Conservation (phyloP, 1,140 invertebrate species). For the Ctenoplectra terminalis region DNA sequence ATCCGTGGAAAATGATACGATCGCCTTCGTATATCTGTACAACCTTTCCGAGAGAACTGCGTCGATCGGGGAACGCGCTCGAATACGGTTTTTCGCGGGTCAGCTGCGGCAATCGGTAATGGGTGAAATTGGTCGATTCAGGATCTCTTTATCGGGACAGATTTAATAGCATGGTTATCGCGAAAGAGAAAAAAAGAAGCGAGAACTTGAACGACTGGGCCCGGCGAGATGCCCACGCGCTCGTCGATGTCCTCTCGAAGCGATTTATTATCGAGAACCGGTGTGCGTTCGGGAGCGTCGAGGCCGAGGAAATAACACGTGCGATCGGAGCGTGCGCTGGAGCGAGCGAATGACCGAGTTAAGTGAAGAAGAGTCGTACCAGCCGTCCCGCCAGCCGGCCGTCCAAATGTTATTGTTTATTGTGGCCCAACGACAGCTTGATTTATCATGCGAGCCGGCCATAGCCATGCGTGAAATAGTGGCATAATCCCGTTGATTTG, state of each 20-base stretch:
- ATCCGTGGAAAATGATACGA: not conserved
- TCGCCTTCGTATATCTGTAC: too few relatives aligned
- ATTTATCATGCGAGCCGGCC: constrained; percentile 79
- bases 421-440: constrained; percentile 77
- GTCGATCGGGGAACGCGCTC: not conserved
- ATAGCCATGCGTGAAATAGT: constrained; percentile 80
- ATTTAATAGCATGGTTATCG: constrained; percentile 34
- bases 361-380: constrained; percentile 73
- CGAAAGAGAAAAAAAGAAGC: not conserved
- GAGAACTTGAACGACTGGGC: constrained; percentile 28
- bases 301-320: constrained; percentile 65
- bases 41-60: too few relatives aligned
- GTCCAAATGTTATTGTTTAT: constrained; percentile 80
- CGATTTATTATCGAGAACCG: constrained; percentile 68
- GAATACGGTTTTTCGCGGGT: not conserved
- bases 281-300: constrained; percentile 56
- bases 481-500: constrained; percentile 82
- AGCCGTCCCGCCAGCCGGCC: constrained; percentile 68
- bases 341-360: constrained; percentile 72
- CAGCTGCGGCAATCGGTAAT: not conserved
- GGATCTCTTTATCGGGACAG: constrained; percentile 18
- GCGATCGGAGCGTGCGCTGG: constrained; percentile 53
- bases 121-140: not conserved
- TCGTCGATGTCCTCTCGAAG: constrained; percentile 57
- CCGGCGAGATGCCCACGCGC: constrained; percentile 53